Percentiles rank a stretch among this genome's conserved stretches.
Conservation (phyloP, 2,888 invertebrate genomes). For the Carcina quercana region DNA sequence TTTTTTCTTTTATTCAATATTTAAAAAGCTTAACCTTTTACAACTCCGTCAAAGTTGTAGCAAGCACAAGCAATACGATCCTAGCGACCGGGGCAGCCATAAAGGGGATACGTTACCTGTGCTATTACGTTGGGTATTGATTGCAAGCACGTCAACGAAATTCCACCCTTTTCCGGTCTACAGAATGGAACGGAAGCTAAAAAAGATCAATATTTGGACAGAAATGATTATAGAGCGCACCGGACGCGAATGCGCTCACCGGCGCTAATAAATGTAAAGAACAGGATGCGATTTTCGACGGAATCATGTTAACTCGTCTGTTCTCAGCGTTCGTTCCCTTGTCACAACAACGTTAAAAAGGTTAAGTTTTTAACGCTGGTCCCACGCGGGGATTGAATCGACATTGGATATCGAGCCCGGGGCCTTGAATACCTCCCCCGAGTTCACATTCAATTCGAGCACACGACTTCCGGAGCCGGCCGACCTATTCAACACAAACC, state of each 20-base stretch:
- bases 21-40: too few relatives aligned
- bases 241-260: slow-evolving; percentile 54
- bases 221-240: slow-evolving; percentile 56
- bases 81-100: too few relatives aligned
- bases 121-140: slow-evolving; percentile 43
- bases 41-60: slow-evolving; percentile 1
- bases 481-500: slow-evolving; percentile 45
- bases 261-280: slow-evolving; percentile 59
- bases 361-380: slow-evolving; percentile 23
- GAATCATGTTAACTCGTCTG: slow-evolving; percentile 58
- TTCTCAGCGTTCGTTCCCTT: slow-evolving; percentile 47
- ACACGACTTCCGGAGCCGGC: slow-evolving; percentile 29
- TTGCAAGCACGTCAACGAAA: slow-evolving; percentile 43
- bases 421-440: slow-evolving; percentile 29
- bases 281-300: slow-evolving; percentile 66
- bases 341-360: slow-evolving; percentile 49
- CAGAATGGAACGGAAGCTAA: slow-evolving; percentile 54
- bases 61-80: too few relatives aligned
- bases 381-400: slow-evolving; percentile 45
- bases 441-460: slow-evolving; percentile 46
- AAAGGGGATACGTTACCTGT: too few relatives aligned
- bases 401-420: slow-evolving; percentile 51
- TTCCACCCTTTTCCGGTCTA: slow-evolving; percentile 51
- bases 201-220: slow-evolving; percentile 72
- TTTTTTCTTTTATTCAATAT: too few relatives aligned